Evolutionary conservation across 1,140 invertebrate genomes (phyloP), one percentile per base, ranked within the genome.

Genomic region (Sitophilus oryzae): DNA sequence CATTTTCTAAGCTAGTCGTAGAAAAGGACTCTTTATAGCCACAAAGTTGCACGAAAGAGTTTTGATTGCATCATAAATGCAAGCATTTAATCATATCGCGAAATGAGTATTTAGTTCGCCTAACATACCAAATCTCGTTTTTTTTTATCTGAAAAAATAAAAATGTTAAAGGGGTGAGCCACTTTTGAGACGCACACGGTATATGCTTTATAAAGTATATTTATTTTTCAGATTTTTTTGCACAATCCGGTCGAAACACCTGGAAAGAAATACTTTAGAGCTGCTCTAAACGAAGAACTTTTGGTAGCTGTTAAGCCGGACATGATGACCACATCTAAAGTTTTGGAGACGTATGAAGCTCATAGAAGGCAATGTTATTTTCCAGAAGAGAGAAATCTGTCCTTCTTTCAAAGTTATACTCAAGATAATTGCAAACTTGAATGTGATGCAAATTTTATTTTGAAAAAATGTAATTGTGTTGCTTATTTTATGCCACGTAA

Each of bases 351-450:
- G 45, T 81, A 81, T 56, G 66, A 73, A 19, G 77, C 79, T 0
- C 65, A 72, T 70, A 78, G 71, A 56, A 79, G 68, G 55, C 75
- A 79, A 53, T 83, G 81, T 57, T 82, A 75, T 63, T 81, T 82
- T 61, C 71, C 77, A 10, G 62, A 71, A 6, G 81, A 83, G 61
- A 60, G 76, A 11, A 65, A 75, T 18, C 65, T 84, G 34, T 62
- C 67, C 9, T 80, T 73, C 65, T 87, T 80, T 62, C 77, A 80
- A 63, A 79, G 82, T 3, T 89, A 89, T 66, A 88, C 85, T 1
- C 84, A 88, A 65, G 75, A 79, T 23, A 89, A 87, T 65, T 89
- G 87, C 62, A 76, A 85, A 55, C 72, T 86, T 41, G 86, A 89
- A 71, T 89, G 87, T 60, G 73, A 87, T 53, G 78, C 85, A 1